A percentile compares a stretch with the other conserved stretches of the same genome.
Conservation (phyloP, 2,797 vertebrate genomes). For the Cygnus olor region DNA sequence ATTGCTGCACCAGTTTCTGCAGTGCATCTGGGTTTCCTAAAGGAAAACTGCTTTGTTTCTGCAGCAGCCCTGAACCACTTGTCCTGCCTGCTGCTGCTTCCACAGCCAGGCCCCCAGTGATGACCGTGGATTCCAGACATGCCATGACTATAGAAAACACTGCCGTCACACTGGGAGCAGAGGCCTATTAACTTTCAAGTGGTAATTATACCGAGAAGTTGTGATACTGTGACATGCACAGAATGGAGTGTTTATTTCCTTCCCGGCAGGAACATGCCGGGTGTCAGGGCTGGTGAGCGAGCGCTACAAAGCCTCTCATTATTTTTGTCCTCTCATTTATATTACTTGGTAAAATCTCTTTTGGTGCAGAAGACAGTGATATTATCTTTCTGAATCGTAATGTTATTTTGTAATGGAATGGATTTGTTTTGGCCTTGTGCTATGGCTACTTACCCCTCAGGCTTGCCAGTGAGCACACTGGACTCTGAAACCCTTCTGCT, state of each 20-base stretch:
- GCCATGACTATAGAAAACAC: not conserved
- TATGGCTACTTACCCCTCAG: not conserved
- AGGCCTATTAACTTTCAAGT: constrained; percentile 24
- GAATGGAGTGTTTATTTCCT: constrained; percentile 21
- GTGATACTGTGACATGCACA: not conserved
- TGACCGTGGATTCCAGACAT: not conserved
- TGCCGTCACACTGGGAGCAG: fast-evolving
- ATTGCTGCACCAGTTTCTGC: not conserved
- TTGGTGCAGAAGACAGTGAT: not conserved
- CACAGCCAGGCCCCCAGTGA: not conserved
- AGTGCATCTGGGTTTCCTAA: fast-evolving
- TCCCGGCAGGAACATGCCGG: not conserved
- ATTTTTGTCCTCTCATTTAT: constrained; percentile 18
- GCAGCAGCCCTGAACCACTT: not conserved
- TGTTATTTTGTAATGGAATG: not conserved
- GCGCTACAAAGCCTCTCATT: not conserved
- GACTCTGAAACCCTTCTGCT: not conserved
- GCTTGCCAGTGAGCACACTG: not conserved
- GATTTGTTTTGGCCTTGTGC: not conserved
- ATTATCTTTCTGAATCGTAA: constrained; percentile 8
- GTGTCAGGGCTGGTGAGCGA: not conserved
- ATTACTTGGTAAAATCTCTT: constrained; percentile 2
- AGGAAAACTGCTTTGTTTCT: not conserved
- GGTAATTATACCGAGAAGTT: not conserved
- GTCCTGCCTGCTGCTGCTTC: not conserved